Conservation (phyloP, 2,797 vertebrate genomes). For the Peromyscus melanophrys region DNA sequence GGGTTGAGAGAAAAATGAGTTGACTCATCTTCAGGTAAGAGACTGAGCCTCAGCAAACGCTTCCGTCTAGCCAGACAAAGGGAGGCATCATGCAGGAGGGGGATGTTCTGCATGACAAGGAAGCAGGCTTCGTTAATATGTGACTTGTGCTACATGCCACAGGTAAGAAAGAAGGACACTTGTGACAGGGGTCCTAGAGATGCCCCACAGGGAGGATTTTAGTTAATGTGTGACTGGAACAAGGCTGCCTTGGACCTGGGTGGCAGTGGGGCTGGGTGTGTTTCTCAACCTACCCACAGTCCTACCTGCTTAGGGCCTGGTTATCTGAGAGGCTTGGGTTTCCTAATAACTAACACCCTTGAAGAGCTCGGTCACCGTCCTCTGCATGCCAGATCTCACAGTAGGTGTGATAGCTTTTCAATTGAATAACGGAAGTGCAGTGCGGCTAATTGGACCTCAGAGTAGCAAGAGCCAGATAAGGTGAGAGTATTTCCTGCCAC, state of each 20-base stretch:
- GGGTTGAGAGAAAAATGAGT: neutral
- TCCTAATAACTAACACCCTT: neutral
- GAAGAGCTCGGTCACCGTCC: neutral
- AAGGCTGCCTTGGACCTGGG: neutral
- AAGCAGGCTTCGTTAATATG: neutral
- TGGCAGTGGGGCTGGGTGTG: neutral
- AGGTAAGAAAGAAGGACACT: neutral
- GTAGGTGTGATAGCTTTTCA: neutral
- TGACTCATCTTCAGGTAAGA: neutral
- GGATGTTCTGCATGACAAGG: too few species aligned
- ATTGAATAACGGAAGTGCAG: neutral
- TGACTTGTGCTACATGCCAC: neutral
- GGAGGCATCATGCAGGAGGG: neutral
- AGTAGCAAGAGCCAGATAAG: neutral
- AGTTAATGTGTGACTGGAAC: neutral
- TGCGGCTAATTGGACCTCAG: neutral
- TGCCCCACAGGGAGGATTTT: neutral
- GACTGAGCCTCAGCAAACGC: neutral
- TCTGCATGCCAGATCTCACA: neutral
- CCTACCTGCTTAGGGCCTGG: neutral
- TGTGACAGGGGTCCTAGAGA: neutral
- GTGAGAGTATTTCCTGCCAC: neutral
- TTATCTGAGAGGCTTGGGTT: neutral
- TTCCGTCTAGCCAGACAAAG: neutral
- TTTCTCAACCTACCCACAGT: too few species aligned